Base-by-base conservation (phyloP, 2,113 vertebrate genomes). In the Maccullochella peelii region DNA sequence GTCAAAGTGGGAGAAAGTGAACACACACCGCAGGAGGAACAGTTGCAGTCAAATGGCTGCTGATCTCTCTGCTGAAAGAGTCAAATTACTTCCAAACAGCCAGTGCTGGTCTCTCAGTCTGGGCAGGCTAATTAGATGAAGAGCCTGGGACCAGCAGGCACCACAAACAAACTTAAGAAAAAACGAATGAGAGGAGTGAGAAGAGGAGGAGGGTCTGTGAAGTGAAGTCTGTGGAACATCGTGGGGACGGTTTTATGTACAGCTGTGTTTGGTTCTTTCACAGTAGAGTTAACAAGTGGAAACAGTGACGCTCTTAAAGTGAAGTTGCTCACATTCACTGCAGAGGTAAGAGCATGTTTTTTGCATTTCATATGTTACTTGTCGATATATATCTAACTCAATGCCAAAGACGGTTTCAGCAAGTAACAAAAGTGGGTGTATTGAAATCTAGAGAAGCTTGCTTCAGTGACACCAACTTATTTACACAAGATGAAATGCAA, bases 1-100 rank as follows among this genome's bases (percentile, higher is more conserved):
- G 36, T 77, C 54, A 71, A 30, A 76, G 71, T 76, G 44, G 14
- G 72, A 81, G 88, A 91, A 89, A 86, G 85, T 88, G 79, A 85
- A 76, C 59, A 59, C 59, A 58, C 69, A 58, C 49, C 30, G 54
- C 74, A 70, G 61, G 65, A 83, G 76, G 72, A 84, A 71, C 49
- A 68, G 68, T 75, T 75, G 58, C 27, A 73, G 57, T 65, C n/a
- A 15, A 71, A 82, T 57, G 55, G 20, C 52, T 63, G 79, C 68
- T 65, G 79, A 68, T 86, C 33, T 33, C 33, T 33, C 76, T 69
- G 72, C 82, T 55, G 16, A 67, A 58, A 86, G 87, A 78, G 83
- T 92, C 80, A 70, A 30, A 78, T 89, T 82, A 88, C 85, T 9
- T 80, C 71, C 61, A 75, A 52, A 90, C 75, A 33, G 27, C 30